Percentiles rank a stretch among this genome's conserved stretches.
These are phyloP conservation scores for Leptura quadrifasciata DNA, from an alignment of 2,888 invertebrate genomes.

Conservation along the genomic window DNA sequence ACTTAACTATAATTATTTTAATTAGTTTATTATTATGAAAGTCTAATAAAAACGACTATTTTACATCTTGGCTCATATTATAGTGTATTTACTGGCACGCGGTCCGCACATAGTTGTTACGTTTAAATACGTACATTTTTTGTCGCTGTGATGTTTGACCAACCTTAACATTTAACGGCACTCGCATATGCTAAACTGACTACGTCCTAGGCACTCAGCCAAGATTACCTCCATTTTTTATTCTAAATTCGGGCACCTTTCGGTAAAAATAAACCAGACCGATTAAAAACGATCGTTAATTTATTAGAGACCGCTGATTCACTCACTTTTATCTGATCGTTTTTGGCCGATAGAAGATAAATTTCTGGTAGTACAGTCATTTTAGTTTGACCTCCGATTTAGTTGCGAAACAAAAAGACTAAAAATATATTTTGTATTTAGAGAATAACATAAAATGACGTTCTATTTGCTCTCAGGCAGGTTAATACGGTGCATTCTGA, in stretches of 20 bases:
- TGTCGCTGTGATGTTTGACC: constrained; percentile 13
- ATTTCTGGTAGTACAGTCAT: constrained; percentile 33
- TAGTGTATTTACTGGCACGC: constrained; percentile 5
- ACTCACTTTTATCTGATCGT: constrained; percentile 42
- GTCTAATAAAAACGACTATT: too few relatives aligned
- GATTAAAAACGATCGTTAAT: constrained; percentile 37
- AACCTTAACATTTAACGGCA: constrained; percentile 30
- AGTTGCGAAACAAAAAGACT: neutral
- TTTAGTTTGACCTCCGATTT: constrained; percentile 34
- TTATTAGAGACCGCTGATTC: constrained; percentile 41
- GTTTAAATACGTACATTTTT: constrained; percentile 10
- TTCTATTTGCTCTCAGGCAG: neutral
- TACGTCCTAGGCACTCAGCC: constrained; percentile 37
- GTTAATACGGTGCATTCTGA: neutral
- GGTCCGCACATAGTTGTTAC: neutral
- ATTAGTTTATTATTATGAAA: too few relatives aligned
- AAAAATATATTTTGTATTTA: neutral
- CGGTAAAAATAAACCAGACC: constrained; percentile 30
- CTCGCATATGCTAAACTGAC: constrained; percentile 21
- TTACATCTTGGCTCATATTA: neutral
- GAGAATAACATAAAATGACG: neutral
- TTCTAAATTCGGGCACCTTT: constrained; percentile 27
- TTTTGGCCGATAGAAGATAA: constrained; percentile 36
- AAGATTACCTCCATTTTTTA: constrained; percentile 30
- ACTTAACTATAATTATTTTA: too few relatives aligned